Evolutionary conservation across 2,113 vertebrate species (phyloP), one percentile per base, ranked within the genome.

Genomic region (Columba livia): DNA sequence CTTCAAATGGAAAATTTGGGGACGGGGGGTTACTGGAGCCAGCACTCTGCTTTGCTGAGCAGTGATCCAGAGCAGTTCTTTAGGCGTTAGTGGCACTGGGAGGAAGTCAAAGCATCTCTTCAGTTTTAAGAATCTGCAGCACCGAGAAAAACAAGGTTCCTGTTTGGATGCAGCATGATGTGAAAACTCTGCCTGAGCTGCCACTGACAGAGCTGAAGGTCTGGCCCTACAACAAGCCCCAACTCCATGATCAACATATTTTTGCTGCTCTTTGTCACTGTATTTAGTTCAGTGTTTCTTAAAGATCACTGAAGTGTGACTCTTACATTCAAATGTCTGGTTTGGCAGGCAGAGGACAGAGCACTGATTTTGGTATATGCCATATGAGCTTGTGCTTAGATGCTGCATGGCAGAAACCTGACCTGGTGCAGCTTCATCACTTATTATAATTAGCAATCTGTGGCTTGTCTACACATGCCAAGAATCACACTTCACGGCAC

Each of bases 371-470:
- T 86, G 60, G 51, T 86, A 77, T 32, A 17, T 34, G 26, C 13
- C 65, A 38, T 92, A 74, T n/a, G 65, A 90, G 56, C 20, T 74
- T 38, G 60, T 60, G 56, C 42, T 88, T 74, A 79, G 75, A 64
- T n/a, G 32, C 56, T 31, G n/a, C 26, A 38, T 10, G 48, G 90
- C 73, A 95, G 79, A 90, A 92, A 81, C 77, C 56, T 84, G 72
- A 95, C 75, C 79, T 79, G 61, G 42, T 74, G 65, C 79, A 90
- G 89, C 86, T 93, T 84, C 69, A 84, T 74, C 67, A 60, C 77
- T 93, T 93, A 85, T 32, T 87, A 54, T 89, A 93, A 95, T 96
- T 88, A 93, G 72, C 79, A 93, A 92, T 84, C 90, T 90, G 92
- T 78, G 65, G 80, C 57, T 65, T 71, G 61, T 53, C 83, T 95